phyloP scores from a whole-genome alignment of 2,797 vertebrate species.

The Gambelia wislizenii region DNA sequence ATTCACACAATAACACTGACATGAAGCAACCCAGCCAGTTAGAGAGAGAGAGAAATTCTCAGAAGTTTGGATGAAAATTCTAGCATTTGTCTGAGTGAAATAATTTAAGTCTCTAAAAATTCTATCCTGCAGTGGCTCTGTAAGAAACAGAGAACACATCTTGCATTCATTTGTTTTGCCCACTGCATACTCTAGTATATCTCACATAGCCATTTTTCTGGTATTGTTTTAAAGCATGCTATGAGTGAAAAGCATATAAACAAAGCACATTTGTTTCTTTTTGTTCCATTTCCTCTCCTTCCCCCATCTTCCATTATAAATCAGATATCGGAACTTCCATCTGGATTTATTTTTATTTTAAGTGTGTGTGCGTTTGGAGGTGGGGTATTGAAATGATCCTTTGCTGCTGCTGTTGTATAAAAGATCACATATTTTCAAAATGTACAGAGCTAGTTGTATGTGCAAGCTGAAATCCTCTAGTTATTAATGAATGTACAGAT shows the following conservation, averaged over 20 bases:
- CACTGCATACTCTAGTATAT: not conserved
- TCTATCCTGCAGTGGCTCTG: not conserved
- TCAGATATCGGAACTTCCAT: not conserved
- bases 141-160: not conserved
- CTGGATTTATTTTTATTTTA: conserved; percentile 19
- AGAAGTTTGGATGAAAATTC: not conserved
- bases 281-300: not conserved
- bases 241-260: not conserved
- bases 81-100: not conserved
- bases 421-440: not conserved
- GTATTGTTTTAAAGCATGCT: not conserved
- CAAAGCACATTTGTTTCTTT: not conserved
- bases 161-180: conserved; percentile 8
- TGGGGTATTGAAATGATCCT: not conserved
- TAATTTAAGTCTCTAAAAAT: conserved; percentile 2
- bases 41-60: not conserved
- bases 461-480: not conserved
- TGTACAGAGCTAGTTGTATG: not conserved
- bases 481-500: not conserved
- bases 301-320: conserved; percentile 11
- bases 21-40: not conserved
- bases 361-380: not conserved
- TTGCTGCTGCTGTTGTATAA: not conserved
- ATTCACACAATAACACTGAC: not conserved
- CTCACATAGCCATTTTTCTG: not conserved